Percentiles rank a stretch among this genome's conserved stretches.
Conservation (phyloP, 1,140 invertebrate species). For the Calliopsis andreniformis region DNA sequence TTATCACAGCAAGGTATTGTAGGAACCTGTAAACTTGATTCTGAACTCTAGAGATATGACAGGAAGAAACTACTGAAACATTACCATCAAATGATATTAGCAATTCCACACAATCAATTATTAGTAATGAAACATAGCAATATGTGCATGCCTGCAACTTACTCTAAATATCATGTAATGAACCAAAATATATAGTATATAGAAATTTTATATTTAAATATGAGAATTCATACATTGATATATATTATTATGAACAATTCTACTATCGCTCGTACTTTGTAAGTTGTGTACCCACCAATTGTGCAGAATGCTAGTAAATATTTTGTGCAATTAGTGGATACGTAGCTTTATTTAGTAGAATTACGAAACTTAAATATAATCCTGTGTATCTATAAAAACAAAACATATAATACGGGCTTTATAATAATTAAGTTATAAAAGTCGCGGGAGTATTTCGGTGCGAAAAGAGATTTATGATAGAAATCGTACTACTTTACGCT, state of each 20-base stretch:
- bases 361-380: constrained; percentile 43
- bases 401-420: not conserved
- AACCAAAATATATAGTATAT: not conserved
- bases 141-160: not conserved
- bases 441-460: constrained; percentile 27
- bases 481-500: constrained; percentile 40
- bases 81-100: not conserved
- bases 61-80: too few relatives aligned
- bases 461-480: not conserved
- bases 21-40: not conserved
- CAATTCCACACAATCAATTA: not conserved
- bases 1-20: not conserved
- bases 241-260: not conserved
- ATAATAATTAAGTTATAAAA: constrained; percentile 44
- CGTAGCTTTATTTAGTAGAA: not conserved
- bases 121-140: not conserved
- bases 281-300: too few relatives aligned
- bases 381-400: not conserved
- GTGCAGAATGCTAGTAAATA: too few relatives aligned
- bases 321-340: too few relatives aligned
- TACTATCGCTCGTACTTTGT: not conserved
- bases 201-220: constrained; percentile 14
- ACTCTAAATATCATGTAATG: not conserved
- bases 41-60: not conserved
- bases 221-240: constrained; percentile 11